Evolutionary conservation across 2,113 vertebrate species (phyloP).

Genomic region (Zapus hudsonius): DNA sequence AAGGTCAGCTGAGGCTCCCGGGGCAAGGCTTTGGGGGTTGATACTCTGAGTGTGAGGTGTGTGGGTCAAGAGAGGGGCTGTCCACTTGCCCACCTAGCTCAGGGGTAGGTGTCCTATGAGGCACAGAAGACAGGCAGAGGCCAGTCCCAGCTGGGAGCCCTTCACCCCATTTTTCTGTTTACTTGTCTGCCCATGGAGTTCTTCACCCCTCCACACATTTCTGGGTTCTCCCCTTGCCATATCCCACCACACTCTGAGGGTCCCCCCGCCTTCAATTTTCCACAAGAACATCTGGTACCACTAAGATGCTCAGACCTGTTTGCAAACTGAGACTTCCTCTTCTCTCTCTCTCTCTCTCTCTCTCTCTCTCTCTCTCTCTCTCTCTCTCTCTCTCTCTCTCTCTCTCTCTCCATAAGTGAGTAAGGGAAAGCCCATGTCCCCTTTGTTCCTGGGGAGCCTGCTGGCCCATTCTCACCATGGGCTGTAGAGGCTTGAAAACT

Average conservation of each 20-base stretch:
- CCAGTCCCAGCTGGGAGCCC: neutral
- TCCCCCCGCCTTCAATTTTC: neutral
- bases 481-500: neutral
- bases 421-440: neutral
- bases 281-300: neutral
- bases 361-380: neutral
- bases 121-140: neutral
- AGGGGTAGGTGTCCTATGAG: neutral
- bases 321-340: neutral
- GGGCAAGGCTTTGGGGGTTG: neutral
- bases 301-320: neutral
- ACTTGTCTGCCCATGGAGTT: neutral
- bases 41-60: fast-evolving
- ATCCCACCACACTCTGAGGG: neutral
- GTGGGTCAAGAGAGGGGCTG: neutral
- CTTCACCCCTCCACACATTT: neutral
- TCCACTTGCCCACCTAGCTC: neutral
- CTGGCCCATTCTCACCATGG: neutral
- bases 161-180: neutral
- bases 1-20: neutral
- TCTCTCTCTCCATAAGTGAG: neutral
- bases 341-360: neutral
- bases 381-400: neutral
- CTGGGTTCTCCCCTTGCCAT: neutral
- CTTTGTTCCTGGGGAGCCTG: neutral